A percentile compares a stretch with the other conserved stretches of the same genome.
Conservation (phyloP, 1,140 invertebrate species). For the Ceratina australensis region DNA sequence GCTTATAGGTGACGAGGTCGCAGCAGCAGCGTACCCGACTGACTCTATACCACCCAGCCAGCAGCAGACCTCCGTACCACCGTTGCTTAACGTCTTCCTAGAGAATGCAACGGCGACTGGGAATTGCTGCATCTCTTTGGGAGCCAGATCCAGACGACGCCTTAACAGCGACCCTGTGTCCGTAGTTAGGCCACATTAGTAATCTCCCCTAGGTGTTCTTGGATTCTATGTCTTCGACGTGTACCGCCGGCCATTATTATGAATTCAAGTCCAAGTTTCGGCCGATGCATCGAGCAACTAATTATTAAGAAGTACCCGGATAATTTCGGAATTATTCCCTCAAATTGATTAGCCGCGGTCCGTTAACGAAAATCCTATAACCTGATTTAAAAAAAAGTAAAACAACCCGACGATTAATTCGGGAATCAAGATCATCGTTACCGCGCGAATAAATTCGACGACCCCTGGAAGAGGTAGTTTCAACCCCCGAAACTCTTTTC, state of each 20-base stretch:
- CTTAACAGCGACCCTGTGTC: conserved; percentile 47
- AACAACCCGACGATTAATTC: too few relatives aligned
- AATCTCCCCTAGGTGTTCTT: conserved; percentile 71
- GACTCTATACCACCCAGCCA: conserved; percentile 13
- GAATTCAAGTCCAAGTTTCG: conserved; percentile 53
- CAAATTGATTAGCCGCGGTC: not conserved
- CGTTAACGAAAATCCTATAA: too few relatives aligned
- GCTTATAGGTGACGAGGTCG: conserved; percentile 68
- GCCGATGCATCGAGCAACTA: not conserved
- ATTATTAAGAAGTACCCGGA: conserved; percentile 26
- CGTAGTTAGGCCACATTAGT: conserved; percentile 75
- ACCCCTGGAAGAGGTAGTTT: conserved; percentile 26
- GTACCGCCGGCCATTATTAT: conserved; percentile 45
- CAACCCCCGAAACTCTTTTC: conserved; percentile 42
- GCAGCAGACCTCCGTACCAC: conserved; percentile 16
- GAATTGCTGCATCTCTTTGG: conserved; percentile 56
- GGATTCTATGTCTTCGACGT: conserved; percentile 59
- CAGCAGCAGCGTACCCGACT: too few relatives aligned
- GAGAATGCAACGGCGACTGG: conserved; percentile 73
- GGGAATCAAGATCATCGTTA: conserved; percentile 19
- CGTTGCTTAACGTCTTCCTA: conserved; percentile 27
- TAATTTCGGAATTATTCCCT: not conserved
- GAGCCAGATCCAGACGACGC: conserved; percentile 42
- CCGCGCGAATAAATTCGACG: conserved; percentile 40
- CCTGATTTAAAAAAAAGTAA: too few relatives aligned